Conservation (phyloP, 2,888 invertebrate species). For the Chrysolina haemoptera region DNA sequence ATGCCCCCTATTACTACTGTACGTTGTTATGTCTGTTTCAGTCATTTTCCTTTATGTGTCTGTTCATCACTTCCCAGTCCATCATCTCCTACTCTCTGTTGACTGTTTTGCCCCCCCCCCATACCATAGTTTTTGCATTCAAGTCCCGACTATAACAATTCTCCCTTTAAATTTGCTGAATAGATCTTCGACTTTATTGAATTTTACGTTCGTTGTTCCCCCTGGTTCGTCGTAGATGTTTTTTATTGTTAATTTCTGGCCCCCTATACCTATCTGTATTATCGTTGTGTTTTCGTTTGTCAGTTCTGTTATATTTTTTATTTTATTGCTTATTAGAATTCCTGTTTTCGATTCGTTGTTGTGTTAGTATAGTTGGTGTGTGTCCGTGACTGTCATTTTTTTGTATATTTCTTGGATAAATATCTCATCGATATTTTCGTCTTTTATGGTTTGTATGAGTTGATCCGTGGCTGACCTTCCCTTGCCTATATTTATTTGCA, state of each 20-base stretch:
- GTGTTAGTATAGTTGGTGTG: not conserved
- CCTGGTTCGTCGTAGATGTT: not conserved
- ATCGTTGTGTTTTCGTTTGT: not conserved
- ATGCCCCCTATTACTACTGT: too few relatives aligned
- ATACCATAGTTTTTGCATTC: not conserved
- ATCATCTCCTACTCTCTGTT: too few relatives aligned
- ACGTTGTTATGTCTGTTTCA: not conserved
- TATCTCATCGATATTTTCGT: not conserved
- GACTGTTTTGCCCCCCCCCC: not conserved
- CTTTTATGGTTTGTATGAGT: not conserved
- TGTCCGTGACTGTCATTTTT: not conserved
- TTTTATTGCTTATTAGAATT: not conserved
- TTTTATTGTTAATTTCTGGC: not conserved
- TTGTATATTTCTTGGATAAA: not conserved
- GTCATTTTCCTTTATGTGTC: not conserved
- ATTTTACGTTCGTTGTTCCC: not conserved
- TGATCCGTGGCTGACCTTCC: too few relatives aligned
- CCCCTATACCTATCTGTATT: not conserved
- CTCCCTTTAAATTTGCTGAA: not conserved
- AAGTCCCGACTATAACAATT: not conserved
- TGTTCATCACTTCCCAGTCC: not conserved
- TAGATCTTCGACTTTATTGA: not conserved
- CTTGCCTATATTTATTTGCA: too few relatives aligned
- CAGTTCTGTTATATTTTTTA: not conserved
- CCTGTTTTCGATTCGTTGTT: not conserved